Percentiles rank a stretch among this genome's conserved stretches.
phyloP scores from a whole-genome alignment of 2,113 vertebrate species.

The Macrotus californicus region DNA sequence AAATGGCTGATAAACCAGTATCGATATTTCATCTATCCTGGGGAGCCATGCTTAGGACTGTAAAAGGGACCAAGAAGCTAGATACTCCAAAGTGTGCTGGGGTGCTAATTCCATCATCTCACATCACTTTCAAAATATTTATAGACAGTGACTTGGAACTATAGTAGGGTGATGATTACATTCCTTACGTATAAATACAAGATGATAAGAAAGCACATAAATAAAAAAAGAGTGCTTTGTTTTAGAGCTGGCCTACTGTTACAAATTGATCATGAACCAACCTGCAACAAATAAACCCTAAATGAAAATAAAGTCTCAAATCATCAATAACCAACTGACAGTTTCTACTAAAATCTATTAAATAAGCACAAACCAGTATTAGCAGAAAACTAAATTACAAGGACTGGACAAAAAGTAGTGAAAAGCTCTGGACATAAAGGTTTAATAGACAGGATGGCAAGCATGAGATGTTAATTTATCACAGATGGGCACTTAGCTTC shows the following conservation, averaged over 20 bases:
- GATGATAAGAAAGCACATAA: neutral
- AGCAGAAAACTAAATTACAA: slow-evolving; percentile 4
- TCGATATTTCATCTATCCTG: neutral
- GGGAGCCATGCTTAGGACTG: neutral
- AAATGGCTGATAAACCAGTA: neutral
- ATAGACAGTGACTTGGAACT: neutral
- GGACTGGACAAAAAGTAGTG: neutral
- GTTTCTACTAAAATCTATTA: neutral
- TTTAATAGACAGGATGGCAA: neutral
- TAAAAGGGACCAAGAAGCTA: neutral
- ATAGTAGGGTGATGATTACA: neutral
- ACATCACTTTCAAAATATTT: neutral
- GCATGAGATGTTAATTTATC: neutral
- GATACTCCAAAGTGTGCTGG: neutral
- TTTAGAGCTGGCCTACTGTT: neutral
- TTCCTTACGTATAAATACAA: neutral
- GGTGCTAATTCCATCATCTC: neutral
- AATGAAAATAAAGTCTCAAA: neutral
- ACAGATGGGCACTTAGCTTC: neutral
- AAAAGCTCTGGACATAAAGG: neutral
- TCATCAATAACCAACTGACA: neutral
- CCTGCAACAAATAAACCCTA: neutral
- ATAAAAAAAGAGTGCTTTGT: neutral
- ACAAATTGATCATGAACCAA: neutral
- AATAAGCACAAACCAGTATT: neutral